phyloP scores from a whole-genome alignment of 2,797 vertebrate genomes.

The Danio choprae region DNA sequence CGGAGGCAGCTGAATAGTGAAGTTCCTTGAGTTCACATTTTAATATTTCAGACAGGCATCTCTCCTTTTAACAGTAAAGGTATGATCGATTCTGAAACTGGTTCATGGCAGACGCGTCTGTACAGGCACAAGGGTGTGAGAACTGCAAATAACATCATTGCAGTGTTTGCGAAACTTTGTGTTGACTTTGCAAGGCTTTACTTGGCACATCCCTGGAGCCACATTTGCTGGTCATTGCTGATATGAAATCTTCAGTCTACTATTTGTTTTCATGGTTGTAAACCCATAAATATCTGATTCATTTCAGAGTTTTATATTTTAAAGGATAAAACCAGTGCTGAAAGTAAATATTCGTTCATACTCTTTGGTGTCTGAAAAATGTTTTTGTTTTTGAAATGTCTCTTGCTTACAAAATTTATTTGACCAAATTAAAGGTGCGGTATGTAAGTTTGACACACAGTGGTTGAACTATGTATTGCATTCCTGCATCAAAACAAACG shows the following conservation, averaged over 20 bases:
- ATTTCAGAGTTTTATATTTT: not conserved
- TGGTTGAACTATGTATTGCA: too few relatives aligned
- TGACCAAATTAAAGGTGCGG: too few relatives aligned
- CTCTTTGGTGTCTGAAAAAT: too few relatives aligned
- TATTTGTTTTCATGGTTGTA: not conserved
- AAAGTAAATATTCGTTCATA: too few relatives aligned
- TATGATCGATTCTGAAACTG: not conserved
- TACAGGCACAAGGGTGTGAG: slow-evolving; percentile 18
- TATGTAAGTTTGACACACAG: too few relatives aligned
- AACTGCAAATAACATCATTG: not conserved
- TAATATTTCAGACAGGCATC: not conserved
- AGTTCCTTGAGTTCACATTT: not conserved
- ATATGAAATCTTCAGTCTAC: not conserved
- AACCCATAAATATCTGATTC: not conserved
- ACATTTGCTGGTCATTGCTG: not conserved
- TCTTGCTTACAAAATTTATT: too few relatives aligned
- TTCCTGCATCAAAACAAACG: too few relatives aligned
- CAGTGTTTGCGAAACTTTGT: not conserved
- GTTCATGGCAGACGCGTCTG: not conserved
- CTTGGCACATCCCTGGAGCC: not conserved
- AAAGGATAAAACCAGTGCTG: not conserved
- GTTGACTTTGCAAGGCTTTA: slow-evolving; percentile 12
- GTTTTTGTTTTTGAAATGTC: too few relatives aligned
- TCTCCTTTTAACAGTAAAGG: too few relatives aligned
- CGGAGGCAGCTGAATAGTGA: not conserved